Conservation (phyloP, 2,113 vertebrate species). For the Emydura subglobosa region DNA sequence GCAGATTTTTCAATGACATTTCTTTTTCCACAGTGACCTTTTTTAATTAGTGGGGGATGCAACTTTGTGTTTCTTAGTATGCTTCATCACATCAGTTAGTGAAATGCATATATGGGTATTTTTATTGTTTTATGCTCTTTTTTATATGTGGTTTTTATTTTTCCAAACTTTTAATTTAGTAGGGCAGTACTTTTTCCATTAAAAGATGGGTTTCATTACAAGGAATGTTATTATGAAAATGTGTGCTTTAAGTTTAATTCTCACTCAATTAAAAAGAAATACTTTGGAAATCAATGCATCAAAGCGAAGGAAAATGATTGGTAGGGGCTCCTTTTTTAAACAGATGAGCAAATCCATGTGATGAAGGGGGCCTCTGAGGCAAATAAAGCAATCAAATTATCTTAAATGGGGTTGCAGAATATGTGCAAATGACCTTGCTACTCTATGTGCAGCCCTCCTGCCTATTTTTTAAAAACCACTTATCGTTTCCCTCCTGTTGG, state of each 20-base stretch:
- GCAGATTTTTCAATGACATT: slow-evolving; percentile 14
- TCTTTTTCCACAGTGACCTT: not conserved
- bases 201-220: slow-evolving; percentile 69
- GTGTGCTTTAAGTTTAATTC: slow-evolving; percentile 62
- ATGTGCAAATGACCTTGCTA: slow-evolving; percentile 32
- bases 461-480: slow-evolving; percentile 45
- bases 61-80: slow-evolving; percentile 9
- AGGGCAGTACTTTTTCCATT: slow-evolving; percentile 48
- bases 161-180: slow-evolving; percentile 59
- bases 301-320: slow-evolving; percentile 65
- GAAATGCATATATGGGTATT: slow-evolving; percentile 51
- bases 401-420: slow-evolving; percentile 33
- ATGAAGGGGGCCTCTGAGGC: slow-evolving; percentile 31
- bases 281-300: slow-evolving; percentile 56
- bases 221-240: slow-evolving; percentile 55
- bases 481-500: not conserved
- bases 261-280: slow-evolving; percentile 72
- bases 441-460: slow-evolving; percentile 46
- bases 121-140: slow-evolving; percentile 17
- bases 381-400: slow-evolving; percentile 62
- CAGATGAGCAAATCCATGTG: slow-evolving; percentile 40
- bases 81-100: slow-evolving; percentile 56
- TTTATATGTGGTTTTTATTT: slow-evolving; percentile 49
- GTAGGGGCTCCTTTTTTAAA: slow-evolving; percentile 42
- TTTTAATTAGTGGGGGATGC: not conserved